A percentile compares a stretch with the other conserved stretches of the same genome.
Evolutionary conservation across 2,113 vertebrate genomes (phyloP).

Genomic region (Scortum barcoo): DNA sequence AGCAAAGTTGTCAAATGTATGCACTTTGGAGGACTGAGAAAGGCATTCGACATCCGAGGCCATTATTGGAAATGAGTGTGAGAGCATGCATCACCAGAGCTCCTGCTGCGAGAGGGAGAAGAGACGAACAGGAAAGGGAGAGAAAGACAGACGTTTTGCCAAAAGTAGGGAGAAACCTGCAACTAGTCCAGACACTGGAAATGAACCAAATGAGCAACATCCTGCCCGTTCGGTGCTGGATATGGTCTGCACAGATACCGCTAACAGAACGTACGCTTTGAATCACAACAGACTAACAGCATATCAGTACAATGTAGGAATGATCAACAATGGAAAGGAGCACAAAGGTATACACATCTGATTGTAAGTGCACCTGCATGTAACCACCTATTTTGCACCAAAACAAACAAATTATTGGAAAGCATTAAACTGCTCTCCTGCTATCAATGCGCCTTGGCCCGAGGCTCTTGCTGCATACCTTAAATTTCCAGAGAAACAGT

Average conservation of each 20-base stretch:
- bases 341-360: neutral
- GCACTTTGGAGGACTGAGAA: neutral
- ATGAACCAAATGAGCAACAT: neutral
- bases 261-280: neutral
- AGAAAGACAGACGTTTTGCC: neutral
- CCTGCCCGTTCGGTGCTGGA: neutral
- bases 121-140: neutral
- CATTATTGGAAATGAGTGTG: neutral
- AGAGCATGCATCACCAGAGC: neutral
- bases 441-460: slow-evolving; percentile 7
- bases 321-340: slow-evolving; percentile 4
- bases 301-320: neutral
- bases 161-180: neutral
- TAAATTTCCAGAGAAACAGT: slow-evolving; percentile 27
- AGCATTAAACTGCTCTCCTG: slow-evolving; percentile 32
- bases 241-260: neutral
- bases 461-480: slow-evolving; percentile 14
- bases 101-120: neutral
- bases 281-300: neutral
- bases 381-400: neutral
- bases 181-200: neutral
- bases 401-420: slow-evolving; percentile 29
- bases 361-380: neutral
- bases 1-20: neutral
- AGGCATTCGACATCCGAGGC: neutral